Evolutionary conservation across 37 sponge, comb jelly and placozoan species (phyloP).

Genomic region (Lycopodina hypogea): DNA sequence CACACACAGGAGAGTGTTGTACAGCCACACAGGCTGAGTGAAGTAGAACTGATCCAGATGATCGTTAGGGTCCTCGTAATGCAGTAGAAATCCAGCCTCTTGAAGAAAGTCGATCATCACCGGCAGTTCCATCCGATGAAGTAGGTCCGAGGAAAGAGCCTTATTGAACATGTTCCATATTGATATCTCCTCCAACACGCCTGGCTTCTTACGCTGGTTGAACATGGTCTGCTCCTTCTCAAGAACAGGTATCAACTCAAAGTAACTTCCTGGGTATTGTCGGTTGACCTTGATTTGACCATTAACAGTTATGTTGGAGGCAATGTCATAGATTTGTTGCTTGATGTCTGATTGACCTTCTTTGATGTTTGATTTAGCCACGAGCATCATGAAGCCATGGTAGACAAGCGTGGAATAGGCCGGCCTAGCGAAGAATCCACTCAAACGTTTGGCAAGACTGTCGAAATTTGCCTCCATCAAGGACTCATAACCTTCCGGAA

Average conservation of each 20-base stretch:
- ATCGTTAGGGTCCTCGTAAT: constrained; percentile 70
- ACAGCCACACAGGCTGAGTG: constrained; percentile 63
- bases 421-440: constrained; percentile 24
- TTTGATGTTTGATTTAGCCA: constrained; percentile 11
- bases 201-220: constrained; percentile 10
- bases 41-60: constrained; percentile 67
- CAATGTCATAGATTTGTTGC: constrained; percentile 64
- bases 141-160: constrained; percentile 43
- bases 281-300: constrained; percentile 24
- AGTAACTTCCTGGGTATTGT: constrained; percentile 69
- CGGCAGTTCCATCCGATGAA: constrained; percentile 64
- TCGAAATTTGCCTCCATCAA: constrained; percentile 32
- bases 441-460: constrained; percentile 14
- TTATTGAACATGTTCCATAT: constrained; percentile 60
- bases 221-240: constrained; percentile 40
- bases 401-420: constrained; percentile 29
- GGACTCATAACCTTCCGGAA: constrained; percentile 35
- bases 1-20: constrained; percentile 15
- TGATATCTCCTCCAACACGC: constrained; percentile 47
- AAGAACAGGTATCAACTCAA: constrained; percentile 38
- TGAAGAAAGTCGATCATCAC: constrained; percentile 62
- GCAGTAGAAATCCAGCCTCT: constrained; percentile 59
- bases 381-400: constrained; percentile 45
- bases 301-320: constrained; percentile 43
- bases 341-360: constrained; percentile 51